Evolutionary conservation across 2,797 vertebrate species (phyloP).

Genomic region (Enteromius unitaeniatus): DNA sequence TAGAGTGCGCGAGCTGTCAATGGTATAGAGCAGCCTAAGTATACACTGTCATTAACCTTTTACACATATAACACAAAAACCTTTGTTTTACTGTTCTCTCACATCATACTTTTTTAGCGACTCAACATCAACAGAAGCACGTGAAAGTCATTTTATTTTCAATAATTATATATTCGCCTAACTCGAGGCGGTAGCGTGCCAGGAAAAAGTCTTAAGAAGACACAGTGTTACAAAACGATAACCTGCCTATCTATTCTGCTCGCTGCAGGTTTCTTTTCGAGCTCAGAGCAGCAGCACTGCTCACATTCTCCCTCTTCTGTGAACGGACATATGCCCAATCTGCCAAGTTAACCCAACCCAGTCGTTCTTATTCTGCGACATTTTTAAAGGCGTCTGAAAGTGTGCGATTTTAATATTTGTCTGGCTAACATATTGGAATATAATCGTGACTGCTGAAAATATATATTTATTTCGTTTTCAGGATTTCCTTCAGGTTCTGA

Average conservation of each 20-base stretch:
- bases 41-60: too few species aligned
- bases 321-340: conserved; percentile 17
- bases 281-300: neutral
- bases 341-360: conserved; percentile 11
- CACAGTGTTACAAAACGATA: conserved; percentile 72
- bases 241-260: conserved; percentile 29
- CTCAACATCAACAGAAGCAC: neutral
- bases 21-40: neutral
- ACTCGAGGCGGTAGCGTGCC: conserved; percentile 70
- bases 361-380: neutral
- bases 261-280: conserved; percentile 52
- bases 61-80: neutral
- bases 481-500: conserved; percentile 14
- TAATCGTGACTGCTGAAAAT: neutral
- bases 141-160: conserved; percentile 51
- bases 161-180: conserved; percentile 75
- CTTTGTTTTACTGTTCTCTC: neutral
- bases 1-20: neutral
- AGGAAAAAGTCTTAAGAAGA: conserved; percentile 70
- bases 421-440: conserved; percentile 26
- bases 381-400: conserved; percentile 2
- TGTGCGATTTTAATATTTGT: conserved; percentile 26
- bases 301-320: conserved; percentile 1
- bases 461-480: neutral
- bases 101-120: neutral